Evolutionary conservation across 2,113 vertebrate species (phyloP).

Genomic region (Myotis lucifugus): DNA sequence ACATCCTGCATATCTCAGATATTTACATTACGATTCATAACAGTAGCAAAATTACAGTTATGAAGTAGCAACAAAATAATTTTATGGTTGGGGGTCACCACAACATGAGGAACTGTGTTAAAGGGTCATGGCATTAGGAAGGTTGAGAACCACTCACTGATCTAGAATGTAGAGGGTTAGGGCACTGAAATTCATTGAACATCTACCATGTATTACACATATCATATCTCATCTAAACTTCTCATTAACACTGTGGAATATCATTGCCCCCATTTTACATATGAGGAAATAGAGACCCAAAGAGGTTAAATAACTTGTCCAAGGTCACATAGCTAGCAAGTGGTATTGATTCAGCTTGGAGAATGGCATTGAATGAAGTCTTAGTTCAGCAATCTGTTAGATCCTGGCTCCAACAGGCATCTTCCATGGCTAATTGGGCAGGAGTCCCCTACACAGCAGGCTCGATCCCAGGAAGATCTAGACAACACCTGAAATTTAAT

Average conservation of each 20-base stretch:
- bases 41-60: too few species aligned
- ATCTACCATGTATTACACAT: neutral
- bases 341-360: neutral
- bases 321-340: neutral
- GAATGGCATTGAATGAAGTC: neutral
- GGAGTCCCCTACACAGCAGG: neutral
- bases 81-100: too few species aligned
- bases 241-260: neutral
- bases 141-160: neutral
- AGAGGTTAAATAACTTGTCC: neutral
- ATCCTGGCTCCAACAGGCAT: neutral
- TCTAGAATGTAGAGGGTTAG: neutral
- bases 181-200: neutral
- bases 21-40: too few species aligned
- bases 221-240: neutral
- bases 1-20: too few species aligned
- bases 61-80: too few species aligned
- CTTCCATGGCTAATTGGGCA: neutral
- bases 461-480: neutral
- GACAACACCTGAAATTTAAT: neutral
- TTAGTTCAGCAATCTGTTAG: conserved; percentile 3
- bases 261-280: neutral
- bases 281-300: neutral
- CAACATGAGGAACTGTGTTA: too few species aligned
- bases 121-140: too few species aligned